Percentiles rank a stretch among this genome's conserved stretches.
Conservation (phyloP, 2,888 invertebrate genomes). For the Stenoptilia bipunctidactyla region DNA sequence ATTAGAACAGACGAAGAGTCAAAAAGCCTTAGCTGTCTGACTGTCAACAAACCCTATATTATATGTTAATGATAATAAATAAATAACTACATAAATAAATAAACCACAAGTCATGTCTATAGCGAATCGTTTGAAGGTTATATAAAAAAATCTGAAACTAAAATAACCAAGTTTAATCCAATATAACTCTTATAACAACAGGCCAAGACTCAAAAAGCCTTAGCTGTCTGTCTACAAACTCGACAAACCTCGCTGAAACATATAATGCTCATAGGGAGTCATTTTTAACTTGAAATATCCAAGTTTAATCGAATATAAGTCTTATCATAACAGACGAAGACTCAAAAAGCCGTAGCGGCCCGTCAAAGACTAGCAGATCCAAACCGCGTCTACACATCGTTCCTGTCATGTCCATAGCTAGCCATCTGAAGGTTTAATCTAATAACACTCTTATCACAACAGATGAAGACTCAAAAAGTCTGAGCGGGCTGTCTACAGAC, state of each 20-base stretch:
- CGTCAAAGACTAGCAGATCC: slow-evolving; percentile 55
- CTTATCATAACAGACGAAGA: slow-evolving; percentile 32
- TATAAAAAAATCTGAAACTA: no score
- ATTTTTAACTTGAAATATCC: no score
- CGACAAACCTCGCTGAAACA: slow-evolving; percentile 74
- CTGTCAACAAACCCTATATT: no score
- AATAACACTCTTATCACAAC: neutral
- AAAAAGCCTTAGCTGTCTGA: no score
- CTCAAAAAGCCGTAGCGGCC: slow-evolving; percentile 43
- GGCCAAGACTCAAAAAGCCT: slow-evolving; percentile 49
- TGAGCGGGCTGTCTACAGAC: slow-evolving; percentile 45
- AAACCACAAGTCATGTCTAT: no score
- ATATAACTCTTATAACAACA: slow-evolving; percentile 18
- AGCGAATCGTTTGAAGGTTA: no score
- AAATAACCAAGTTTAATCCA: no score
- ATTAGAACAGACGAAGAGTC: no score
- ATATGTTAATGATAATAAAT: no score
- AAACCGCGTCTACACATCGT: slow-evolving; percentile 79
- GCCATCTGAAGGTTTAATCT: slow-evolving; percentile 34
- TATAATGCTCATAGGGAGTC: no score
- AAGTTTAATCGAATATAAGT: neutral
- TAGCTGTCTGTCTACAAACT: slow-evolving; percentile 43
- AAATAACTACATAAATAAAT: no score
- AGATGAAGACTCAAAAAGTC: slow-evolving; percentile 48
- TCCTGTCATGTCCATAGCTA: slow-evolving; percentile 82